Evolutionary conservation across 2,113 vertebrate species (phyloP), one percentile per base, ranked within the genome.

Genomic region (Tetrao urogallus): DNA sequence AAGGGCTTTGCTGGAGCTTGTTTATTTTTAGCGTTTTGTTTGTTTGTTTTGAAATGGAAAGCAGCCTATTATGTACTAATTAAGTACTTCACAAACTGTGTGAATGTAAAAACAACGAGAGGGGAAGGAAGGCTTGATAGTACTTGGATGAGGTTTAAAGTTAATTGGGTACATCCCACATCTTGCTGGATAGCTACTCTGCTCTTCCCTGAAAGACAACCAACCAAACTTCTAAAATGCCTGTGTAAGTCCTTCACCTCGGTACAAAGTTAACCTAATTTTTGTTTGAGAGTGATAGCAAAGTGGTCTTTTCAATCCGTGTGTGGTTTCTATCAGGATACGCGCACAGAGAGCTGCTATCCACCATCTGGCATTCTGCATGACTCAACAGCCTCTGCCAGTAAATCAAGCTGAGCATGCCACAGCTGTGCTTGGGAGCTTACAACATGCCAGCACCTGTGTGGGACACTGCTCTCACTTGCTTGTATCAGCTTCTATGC

Each of bases 161-260:
- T 34, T 93, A 74, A 77, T 58, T 77, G 47, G 16, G 21, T 57
- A 32, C 0, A 2, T 64, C 28, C 71, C 66, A 21, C 56, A 19
- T 57, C 17, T 18, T 73, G 21, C 67, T 84, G 66, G 5, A 0
- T 45, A 50, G 18, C 25, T 69, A 19, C 40, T 70, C 14, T 73
- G 4, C 36, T 80, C 22, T 64, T 86, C 64, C 36, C 30, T 43
- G 71, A 73, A 83, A 6, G 19, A 22, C 28, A 71, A 18, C 14
- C 40, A 38, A 27, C 7, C 5, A 10, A 56, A 8, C 9, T n/a
- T 28, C 32, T 38, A n/a, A 74, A 19, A 6, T 5, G 10, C 30
- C 71, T 1, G 0, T 2, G 2, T 58, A 1, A 43, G 4, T 63
- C 47, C 12, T 56, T 42, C 57, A 63, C 25, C 48, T 82, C 61